Evolutionary conservation across 2,888 invertebrate species (phyloP).

Genomic region (Thymelicus lineola): DNA sequence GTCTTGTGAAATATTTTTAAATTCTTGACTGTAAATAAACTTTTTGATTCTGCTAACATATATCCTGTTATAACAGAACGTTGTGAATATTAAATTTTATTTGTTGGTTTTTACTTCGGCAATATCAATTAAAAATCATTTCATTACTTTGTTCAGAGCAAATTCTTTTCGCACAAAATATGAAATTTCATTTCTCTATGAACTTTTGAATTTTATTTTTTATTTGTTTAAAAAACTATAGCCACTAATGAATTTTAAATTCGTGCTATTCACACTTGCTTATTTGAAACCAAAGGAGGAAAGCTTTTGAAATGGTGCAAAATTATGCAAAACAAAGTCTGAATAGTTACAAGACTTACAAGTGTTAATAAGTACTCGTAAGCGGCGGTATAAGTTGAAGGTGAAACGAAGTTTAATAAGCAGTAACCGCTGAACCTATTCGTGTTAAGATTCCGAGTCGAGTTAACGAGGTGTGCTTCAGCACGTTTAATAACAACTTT

Average conservation of each 20-base stretch:
- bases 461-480: constrained; percentile 51
- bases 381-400: constrained; percentile 47
- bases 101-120: neutral
- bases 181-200: neutral
- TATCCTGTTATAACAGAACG: neutral
- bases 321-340: constrained; percentile 39
- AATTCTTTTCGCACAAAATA: neutral
- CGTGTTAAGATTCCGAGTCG: constrained; percentile 52
- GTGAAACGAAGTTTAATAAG: constrained; percentile 68
- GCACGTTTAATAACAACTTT: constrained; percentile 45
- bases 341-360: constrained; percentile 42
- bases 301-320: constrained; percentile 35
- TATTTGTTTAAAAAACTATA: neutral
- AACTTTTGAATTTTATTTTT: neutral
- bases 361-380: constrained; percentile 47
- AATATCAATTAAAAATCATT: constrained; percentile 6
- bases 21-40: neutral
- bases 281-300: constrained; percentile 14
- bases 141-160: neutral
- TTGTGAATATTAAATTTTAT: neutral
- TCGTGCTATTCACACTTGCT: neutral
- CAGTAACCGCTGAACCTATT: constrained; percentile 58
- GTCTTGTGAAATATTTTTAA: constrained; percentile 31
- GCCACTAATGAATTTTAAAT: constrained; percentile 17
- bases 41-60: neutral